phyloP scores from a whole-genome alignment of 1,140 invertebrate genomes.

The Colletes latitarsis region DNA sequence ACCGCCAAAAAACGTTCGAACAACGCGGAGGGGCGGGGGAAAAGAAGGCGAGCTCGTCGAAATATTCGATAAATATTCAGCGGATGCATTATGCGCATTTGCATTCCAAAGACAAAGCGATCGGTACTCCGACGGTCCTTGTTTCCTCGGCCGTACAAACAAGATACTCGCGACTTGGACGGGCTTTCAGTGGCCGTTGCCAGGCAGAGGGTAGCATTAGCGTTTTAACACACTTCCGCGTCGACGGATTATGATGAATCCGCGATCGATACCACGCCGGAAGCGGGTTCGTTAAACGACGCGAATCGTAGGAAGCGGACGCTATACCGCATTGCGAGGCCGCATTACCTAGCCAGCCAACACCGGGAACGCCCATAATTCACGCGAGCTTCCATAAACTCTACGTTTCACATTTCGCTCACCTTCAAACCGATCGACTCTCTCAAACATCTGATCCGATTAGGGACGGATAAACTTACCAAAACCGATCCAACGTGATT shows the following conservation, averaged over 20 bases:
- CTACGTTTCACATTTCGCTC: background rate
- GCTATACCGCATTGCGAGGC: constrained; percentile 49
- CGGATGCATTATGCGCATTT: constrained; percentile 22
- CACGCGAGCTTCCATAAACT: constrained; percentile 20
- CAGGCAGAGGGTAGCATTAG: background rate
- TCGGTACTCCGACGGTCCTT: background rate
- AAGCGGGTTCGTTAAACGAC: constrained; percentile 37
- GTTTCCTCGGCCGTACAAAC: background rate
- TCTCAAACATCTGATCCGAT: too few species aligned
- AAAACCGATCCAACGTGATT: too few species aligned
- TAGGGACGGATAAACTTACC: too few species aligned
- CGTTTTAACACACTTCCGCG: constrained; percentile 12
- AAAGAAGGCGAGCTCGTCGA: background rate
- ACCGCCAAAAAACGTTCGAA: background rate
- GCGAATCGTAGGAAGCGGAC: constrained; percentile 23
- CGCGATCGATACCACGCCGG: constrained; percentile 14
- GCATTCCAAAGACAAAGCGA: constrained; percentile 10
- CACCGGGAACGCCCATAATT: constrained; percentile 38
- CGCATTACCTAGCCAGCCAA: constrained; percentile 38
- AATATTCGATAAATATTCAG: constrained; percentile 32
- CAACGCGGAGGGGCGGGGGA: background rate
- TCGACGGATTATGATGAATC: constrained; percentile 22
- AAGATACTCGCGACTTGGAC: background rate
- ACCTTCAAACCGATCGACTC: too few species aligned
- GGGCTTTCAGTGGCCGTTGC: constrained; percentile 3